phyloP scores from a whole-genome alignment of 2,797 vertebrate genomes.

The Potorous gilbertii region DNA sequence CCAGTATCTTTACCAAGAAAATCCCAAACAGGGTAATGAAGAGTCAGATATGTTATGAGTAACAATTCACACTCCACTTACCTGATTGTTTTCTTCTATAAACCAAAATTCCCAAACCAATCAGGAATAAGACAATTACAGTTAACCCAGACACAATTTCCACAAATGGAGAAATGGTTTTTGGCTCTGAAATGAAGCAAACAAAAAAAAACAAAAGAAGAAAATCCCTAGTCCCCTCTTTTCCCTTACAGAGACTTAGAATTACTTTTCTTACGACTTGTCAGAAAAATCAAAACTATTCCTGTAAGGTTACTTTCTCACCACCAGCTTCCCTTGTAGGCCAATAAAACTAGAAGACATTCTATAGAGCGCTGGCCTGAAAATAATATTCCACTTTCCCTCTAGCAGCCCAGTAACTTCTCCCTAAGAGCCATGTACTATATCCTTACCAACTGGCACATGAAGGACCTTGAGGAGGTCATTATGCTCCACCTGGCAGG shows the following conservation, averaged over 20 bases:
- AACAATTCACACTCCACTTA: background rate
- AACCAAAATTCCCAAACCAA: conserved; percentile 12
- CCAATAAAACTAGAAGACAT: background rate
- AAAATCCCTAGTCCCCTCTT: background rate
- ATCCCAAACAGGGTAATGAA: background rate
- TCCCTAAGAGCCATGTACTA: background rate
- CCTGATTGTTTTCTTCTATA: conserved; percentile 12
- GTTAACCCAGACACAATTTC: background rate
- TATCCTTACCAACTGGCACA: conserved; percentile 20
- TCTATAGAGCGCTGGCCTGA: background rate
- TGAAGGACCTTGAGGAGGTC: conserved; percentile 12
- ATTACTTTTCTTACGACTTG: background rate
- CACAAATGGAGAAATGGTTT: background rate
- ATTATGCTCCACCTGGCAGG: conserved; percentile 55
- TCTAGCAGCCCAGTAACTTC: background rate
- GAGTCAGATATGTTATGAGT: background rate
- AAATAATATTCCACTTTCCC: background rate
- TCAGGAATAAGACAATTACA: background rate
- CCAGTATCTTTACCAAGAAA: background rate
- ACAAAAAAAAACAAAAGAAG: background rate
- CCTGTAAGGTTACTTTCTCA: conserved; percentile 1
- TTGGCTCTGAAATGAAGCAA: conserved; percentile 49
- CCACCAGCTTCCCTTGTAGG: background rate
- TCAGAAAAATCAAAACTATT: background rate
- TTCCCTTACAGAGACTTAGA: background rate